phyloP scores from a whole-genome alignment of 2,888 invertebrate species.

The Erynnis tages region DNA sequence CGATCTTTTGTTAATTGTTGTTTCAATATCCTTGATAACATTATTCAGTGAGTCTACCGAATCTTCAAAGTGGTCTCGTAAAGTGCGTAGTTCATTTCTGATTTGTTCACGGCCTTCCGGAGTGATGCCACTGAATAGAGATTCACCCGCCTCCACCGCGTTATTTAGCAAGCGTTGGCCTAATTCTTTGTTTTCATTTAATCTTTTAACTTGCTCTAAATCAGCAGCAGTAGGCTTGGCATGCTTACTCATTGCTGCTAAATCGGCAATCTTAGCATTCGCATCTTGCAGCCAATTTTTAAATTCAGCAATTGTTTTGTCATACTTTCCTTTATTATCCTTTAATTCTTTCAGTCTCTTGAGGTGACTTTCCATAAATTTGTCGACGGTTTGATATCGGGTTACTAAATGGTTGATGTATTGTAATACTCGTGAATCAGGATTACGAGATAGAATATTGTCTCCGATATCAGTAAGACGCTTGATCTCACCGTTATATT shows the following conservation, averaged over 20 bases:
- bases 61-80: slow-evolving; percentile 92
- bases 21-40: slow-evolving; percentile 93
- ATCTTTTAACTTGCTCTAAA: slow-evolving; percentile 87
- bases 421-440: slow-evolving; percentile 91
- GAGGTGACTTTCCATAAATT: slow-evolving; percentile 86
- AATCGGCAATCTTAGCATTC: slow-evolving; percentile 86
- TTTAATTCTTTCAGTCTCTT: slow-evolving; percentile 87
- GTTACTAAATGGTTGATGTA: slow-evolving; percentile 89
- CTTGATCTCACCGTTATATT: slow-evolving; percentile 84
- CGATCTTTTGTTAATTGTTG: slow-evolving; percentile 92
- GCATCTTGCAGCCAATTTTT: slow-evolving; percentile 90
- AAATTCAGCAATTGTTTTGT: slow-evolving; percentile 84
- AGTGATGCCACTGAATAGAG: slow-evolving; percentile 91
- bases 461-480: slow-evolving; percentile 86
- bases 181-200: slow-evolving; percentile 87
- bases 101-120: slow-evolving; percentile 93
- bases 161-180: slow-evolving; percentile 90
- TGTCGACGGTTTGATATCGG: slow-evolving; percentile 87
- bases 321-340: slow-evolving; percentile 86
- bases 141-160: slow-evolving; percentile 93
- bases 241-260: slow-evolving; percentile 87
- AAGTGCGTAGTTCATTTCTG: slow-evolving; percentile 88
- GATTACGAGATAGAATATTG: slow-evolving; percentile 87
- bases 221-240: slow-evolving; percentile 89
- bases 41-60: slow-evolving; percentile 92